Conservation (phyloP, 2,113 vertebrate species). For the Oncorhynchus mykiss region DNA sequence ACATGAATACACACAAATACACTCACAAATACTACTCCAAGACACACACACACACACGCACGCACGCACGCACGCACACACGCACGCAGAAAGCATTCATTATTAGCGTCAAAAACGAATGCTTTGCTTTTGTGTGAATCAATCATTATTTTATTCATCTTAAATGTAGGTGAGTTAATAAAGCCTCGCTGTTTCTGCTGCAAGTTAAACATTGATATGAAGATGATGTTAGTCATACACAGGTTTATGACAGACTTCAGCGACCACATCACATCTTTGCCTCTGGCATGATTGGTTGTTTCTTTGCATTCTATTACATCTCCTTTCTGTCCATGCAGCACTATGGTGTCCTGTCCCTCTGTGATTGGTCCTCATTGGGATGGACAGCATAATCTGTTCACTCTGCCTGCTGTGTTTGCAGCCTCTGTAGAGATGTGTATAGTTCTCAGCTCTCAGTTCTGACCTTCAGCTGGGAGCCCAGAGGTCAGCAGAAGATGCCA, state of each 20-base stretch:
- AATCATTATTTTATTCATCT: background rate
- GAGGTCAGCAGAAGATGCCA: conserved; percentile 9
- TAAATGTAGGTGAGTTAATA: background rate
- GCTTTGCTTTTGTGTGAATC: background rate
- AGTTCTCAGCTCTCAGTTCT: background rate
- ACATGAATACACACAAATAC: too few relatives aligned
- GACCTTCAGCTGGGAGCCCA: conserved; percentile 35
- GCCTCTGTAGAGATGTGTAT: conserved; percentile 6
- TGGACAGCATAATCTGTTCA: conserved; percentile 18
- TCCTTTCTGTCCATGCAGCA: background rate
- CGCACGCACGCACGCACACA: too few relatives aligned
- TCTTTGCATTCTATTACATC: conserved; percentile 22
- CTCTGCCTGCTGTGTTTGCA: conserved; percentile 12
- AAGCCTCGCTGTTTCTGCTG: background rate
- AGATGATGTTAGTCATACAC: conserved; percentile 9
- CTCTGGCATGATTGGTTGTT: background rate
- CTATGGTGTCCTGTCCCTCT: conserved; percentile 20
- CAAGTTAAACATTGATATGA: background rate
- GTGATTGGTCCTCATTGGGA: conserved; percentile 22
- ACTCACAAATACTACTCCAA: background rate
- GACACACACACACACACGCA: background rate
- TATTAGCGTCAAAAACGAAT: background rate
- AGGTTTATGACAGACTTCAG: background rate
- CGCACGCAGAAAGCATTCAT: background rate
- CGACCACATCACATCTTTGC: conserved; percentile 28